Base-by-base conservation (phyloP, 2,888 invertebrate species). In the Patella caerulea region DNA sequence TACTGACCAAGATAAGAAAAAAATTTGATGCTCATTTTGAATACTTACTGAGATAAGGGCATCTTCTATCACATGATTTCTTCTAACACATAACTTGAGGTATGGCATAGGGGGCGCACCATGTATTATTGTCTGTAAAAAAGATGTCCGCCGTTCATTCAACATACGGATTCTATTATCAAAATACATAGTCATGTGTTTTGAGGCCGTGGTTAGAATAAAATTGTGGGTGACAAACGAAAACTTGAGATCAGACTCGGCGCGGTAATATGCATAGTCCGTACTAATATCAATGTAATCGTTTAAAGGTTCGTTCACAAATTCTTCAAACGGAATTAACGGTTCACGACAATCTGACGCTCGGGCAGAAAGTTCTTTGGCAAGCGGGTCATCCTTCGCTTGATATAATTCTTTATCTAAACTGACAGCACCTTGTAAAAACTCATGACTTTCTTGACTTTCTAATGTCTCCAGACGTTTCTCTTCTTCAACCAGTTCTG, bases 81-180 rank as follows among this genome's bases (percentile, higher is more conserved):
- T 93, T 72, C 97, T 88, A 71, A 94, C 94, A 55, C 90, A 83
- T 77, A 98, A 93, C 88, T 95, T 93, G 65, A 98, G 94, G 93
- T 96, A 92, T n/a, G 91, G 91, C 83, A 89, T 88, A 2, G 89
- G 87, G 72, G 95, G 94, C 76, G 95, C 95, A 19, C 97, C 97
- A 79, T 91, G 91, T 75, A 96, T 95, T 71, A 96, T 94, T 24
- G 95, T 95, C 88, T 97, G 95, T 85, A 97, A 93, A 86, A 97
- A 93, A 87, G 97, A 96, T 89, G 96, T 95, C 84, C 97, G 94
- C 73, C 98, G 93, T 92, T 98, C 97, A 81, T 96, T 96, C 92
- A 96, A 96, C 98, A 98, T 98, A 77, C 97, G 94, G 91, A 98
- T 96, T 78, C 97, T 94, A 92, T 97, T 98, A 92, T 98, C 98